These are phyloP conservation scores for Lutraria lutraria DNA, from an alignment of 2,888 invertebrate species.

Conservation along the genomic window DNA sequence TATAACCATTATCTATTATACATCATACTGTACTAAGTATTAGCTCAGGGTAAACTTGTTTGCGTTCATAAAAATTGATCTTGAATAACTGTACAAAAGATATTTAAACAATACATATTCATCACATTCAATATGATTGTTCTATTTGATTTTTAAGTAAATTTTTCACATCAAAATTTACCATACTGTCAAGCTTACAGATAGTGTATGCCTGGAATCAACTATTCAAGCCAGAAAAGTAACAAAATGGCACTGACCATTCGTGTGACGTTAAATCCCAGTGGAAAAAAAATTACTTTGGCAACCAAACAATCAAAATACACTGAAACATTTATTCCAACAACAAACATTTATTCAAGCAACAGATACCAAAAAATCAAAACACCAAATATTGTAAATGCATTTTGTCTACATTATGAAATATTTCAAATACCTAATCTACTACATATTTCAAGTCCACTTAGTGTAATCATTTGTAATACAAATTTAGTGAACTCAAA, in stretches of 20 bases:
- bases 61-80: no score
- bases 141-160: background rate
- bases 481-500: background rate
- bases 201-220: no score
- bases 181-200: no score
- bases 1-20: no score
- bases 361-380: background rate
- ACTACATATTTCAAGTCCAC: background rate
- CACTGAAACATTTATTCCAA: background rate
- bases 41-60: no score
- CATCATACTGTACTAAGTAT: no score
- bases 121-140: background rate
- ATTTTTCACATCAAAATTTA: no score
- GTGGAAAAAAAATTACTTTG: background rate
- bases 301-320: background rate
- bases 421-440: background rate
- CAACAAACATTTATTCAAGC: background rate
- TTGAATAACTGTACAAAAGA: background rate
- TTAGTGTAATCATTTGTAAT: background rate
- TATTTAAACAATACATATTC: background rate
- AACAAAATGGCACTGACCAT: no score
- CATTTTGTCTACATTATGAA: background rate
- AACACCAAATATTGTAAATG: background rate
- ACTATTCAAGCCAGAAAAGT: no score
- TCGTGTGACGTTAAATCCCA: background rate